Base-by-base conservation (phyloP, 2,113 vertebrate genomes). In the Saiga tatarica region DNA sequence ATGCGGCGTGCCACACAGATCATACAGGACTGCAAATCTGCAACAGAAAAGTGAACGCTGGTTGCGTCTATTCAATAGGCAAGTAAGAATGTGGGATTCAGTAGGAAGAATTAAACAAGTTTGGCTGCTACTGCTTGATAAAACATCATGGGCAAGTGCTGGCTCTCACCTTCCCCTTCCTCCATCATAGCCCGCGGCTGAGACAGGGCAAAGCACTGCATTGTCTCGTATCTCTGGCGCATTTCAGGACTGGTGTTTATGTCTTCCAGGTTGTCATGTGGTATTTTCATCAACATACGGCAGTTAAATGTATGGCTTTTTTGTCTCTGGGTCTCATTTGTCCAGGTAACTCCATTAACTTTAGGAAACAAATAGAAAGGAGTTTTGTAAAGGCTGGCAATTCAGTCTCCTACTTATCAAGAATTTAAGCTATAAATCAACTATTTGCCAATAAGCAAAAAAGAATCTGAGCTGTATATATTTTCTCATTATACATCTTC, bases 21-120 rank as follows among this genome's bases (percentile, higher is more conserved):
- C 99, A 99, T 99, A 98, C 99, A 99, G 42, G 99, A 99, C 96
- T 99, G 99, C 96, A 99, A 99, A 98, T 99, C 99, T 99, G 98
- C 36, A 97, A 98, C 50, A 92, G 30, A 95, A 97, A 95, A 92
- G 45, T 53, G 62, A 95, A 88, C 45, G 53, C 83, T 42, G 36
- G 36, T 52, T 30, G 26, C 10, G 0, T 42, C 15, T 67, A 16
- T 76, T 78, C 39, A 64, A 50, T 0, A 50, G 39, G 25, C 2
- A 13, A 84, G n/a, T 28, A 53, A 87, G 19, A 12, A 78, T 28
- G 30, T 2, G n/a, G 17, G 42, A 39, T 9, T 64, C 39, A 60
- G 11, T 14, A 55, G 50, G 28, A 90, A 91, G 57, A 74, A n/a
- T 12, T 30, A 28, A 6, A 94, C 25, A 59, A 30, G 36, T 45